Evolutionary conservation across 2,888 invertebrate genomes (phyloP), one percentile per base, ranked within the genome.

Genomic region (Branchellion lobata): DNA sequence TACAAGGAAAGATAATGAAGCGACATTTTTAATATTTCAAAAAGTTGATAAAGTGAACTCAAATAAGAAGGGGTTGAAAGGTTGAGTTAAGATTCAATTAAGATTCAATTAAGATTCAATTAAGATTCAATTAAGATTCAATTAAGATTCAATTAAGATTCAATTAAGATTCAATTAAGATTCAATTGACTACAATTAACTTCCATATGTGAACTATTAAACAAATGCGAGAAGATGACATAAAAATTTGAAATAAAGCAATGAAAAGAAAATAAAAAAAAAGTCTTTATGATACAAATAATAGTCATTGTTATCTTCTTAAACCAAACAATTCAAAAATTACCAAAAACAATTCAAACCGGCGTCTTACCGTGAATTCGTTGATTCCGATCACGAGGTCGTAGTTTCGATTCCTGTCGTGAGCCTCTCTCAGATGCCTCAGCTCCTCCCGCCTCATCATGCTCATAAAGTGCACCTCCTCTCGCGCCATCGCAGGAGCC

Each of bases 401-500:
- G 36, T 86, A 86, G 79, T 86, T 85, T 80, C 85, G 82, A 27
- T 87, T 84, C 36, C 86, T 81, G 80, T 86, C 86, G 40, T 86
- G 85, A 57, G 86, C 83, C 84, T 95, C 91, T 86, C 96, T 92
- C 84, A 97, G 91, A 84, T 94, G 91, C 86, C 96, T 92, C 84
- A 97, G 91, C 88, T 97, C 96, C 89, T 97, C 96, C 84, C 99
- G 91, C 51, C 96, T 91, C 84, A 94, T 94, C 82, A 95, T 94
- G 85, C 96, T 96, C 86, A 99, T 91, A 83, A 92, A 92, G 83
- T 96, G 95, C 76, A 96, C 96, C 89, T 98, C 96, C 88, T 96
- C 96, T 80, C 97, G 91, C 78, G 95, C 93, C 93, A 97, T 94
- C 21, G 89, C 92, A 84, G 92, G 92, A 80, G 29, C 98, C 91